Base-by-base conservation (phyloP, 2,888 invertebrate species). In the Geotrupes spiniger region DNA sequence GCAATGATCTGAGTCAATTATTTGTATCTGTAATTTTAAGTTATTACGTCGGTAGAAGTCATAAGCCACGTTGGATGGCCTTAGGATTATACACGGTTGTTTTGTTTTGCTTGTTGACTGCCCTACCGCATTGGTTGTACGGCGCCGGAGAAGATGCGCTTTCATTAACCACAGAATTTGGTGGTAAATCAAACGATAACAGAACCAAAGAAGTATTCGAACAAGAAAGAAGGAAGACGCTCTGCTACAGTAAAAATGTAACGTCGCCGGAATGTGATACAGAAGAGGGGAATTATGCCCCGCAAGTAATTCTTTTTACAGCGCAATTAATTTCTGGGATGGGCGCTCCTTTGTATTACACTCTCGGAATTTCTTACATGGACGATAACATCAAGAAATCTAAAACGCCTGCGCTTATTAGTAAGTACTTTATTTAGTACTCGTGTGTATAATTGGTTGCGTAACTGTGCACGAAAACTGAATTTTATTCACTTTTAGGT, bases 331-430 rank as follows among this genome's bases (percentile, higher is more conserved):
- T 87, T 33, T 83, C 84, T 1, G 86, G 86, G 1, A 79, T 86
- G 31, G 86, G 86, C 14, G 84, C 83, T 26, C 81, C 83, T 1
- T 70, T 86, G 0, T 85, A 83, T 63, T 84, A 82, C 60, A 83
- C 84, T 0, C 73, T 87, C 9, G 86, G 86, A 2, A 80, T 84
- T 33, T 33, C 33, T 1, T 87, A 87, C 63, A 83, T 87, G 83
- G 87, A 87, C 63, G 87, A 87, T 62, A 87, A 86, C 61, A 82
- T 84, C n/a, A 82, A 84, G 60, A 83, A 83, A 63, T 83, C 84
- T 2, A 84, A 84, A 63, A 84, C 85, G 1, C 85, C 86, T n/a
- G 81, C 81, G 1, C 70, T 85, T 29, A 76, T 86, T 50, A 85
- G 85, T 82, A 69, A 77, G 78, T 75, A 46, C 12, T 15, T 16